These are phyloP conservation scores for Sympetrum striolatum DNA, from an alignment of 2,888 invertebrate species.

Conservation along the genomic window DNA sequence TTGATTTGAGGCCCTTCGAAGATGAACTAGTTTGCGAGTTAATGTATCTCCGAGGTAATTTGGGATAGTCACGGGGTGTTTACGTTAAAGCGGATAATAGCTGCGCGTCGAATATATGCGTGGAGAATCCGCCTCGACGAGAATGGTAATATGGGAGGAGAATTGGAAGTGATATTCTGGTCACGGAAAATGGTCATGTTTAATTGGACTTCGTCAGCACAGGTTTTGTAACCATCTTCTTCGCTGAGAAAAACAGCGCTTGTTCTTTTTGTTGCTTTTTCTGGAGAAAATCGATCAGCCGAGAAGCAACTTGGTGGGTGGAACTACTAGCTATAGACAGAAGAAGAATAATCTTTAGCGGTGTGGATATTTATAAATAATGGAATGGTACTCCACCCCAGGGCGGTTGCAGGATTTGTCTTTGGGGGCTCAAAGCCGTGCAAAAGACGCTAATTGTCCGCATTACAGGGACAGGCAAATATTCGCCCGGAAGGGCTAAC, in stretches of 20 bases:
- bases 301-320: background rate
- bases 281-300: background rate
- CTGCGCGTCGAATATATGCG: background rate
- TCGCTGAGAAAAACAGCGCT: background rate
- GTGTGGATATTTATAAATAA: background rate
- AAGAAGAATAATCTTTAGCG: background rate
- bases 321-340: background rate
- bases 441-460: no score
- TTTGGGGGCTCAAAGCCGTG: no score
- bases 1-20: background rate
- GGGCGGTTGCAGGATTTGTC: no score
- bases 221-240: background rate
- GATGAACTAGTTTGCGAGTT: background rate
- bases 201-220: background rate
- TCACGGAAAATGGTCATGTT: background rate
- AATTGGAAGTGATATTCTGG: background rate
- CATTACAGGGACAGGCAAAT: no score
- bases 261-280: background rate
- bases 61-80: background rate
- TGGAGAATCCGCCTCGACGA: background rate
- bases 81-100: background rate
- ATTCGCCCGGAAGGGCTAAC: no score
- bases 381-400: no score
- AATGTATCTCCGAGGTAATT: background rate
- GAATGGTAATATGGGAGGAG: background rate